phyloP scores from a whole-genome alignment of 2,888 invertebrate species.

The Achlya flavicornis region DNA sequence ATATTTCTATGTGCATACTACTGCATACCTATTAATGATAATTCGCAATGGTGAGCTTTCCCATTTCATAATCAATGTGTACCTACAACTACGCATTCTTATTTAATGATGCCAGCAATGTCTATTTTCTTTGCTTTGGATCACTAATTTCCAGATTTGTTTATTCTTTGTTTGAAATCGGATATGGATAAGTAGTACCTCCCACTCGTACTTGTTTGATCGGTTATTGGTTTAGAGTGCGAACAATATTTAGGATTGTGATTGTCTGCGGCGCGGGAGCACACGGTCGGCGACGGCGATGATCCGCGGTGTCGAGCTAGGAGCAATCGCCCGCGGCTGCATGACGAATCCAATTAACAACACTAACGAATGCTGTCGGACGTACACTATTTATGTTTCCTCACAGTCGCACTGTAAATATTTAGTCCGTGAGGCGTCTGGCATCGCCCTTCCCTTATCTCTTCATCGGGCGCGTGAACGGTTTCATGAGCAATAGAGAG shows the following conservation, averaged over 20 bases:
- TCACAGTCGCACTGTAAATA: conserved; percentile 77
- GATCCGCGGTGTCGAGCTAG: conserved; percentile 34
- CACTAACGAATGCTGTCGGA: conserved; percentile 74
- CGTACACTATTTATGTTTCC: conserved; percentile 79
- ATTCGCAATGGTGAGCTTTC: conserved; percentile 48
- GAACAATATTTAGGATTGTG: conserved; percentile 31
- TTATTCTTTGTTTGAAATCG: conserved; percentile 3
- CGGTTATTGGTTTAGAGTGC: conserved; percentile 21
- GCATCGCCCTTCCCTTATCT: conserved; percentile 73
- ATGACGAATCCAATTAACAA: conserved; percentile 79
- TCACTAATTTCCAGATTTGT: conserved; percentile 5
- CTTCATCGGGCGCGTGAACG: conserved; percentile 56
- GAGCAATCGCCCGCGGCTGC: conserved; percentile 52
- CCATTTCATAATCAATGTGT: conserved; percentile 28
- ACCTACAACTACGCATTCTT: conserved; percentile 45
- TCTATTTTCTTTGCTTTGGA: conserved; percentile 28
- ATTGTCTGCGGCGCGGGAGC: conserved; percentile 13
- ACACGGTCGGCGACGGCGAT: conserved; percentile 17
- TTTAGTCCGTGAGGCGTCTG: conserved; percentile 77
- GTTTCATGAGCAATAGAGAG: conserved; percentile 58
- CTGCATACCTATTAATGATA: conserved; percentile 44
- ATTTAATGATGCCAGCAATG: conserved; percentile 28
- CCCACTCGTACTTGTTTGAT: conserved; percentile 20
- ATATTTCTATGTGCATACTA: conserved; percentile 56
- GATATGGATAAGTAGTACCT: conserved; percentile 16